A percentile compares a stretch with the other conserved stretches of the same genome.
Evolutionary conservation across 1,140 invertebrate genomes (phyloP).

Genomic region (Bemisia tabaci): DNA sequence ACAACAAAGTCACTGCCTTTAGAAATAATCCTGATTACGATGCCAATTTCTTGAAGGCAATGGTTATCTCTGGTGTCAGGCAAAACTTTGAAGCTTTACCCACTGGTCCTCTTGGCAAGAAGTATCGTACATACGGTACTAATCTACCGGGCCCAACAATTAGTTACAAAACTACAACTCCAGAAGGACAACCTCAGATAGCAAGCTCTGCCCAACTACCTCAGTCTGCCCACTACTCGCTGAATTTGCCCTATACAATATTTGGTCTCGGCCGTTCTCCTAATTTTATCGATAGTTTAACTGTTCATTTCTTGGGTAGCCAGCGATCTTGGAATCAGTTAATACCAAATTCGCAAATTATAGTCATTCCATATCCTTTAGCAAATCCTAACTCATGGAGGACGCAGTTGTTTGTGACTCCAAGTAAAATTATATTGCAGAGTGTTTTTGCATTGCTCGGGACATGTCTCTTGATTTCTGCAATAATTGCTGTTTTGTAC

Average conservation of each 20-base stretch:
- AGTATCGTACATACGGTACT: conserved; percentile 66
- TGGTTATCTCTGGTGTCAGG: conserved; percentile 73
- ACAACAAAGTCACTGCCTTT: conserved; percentile 52
- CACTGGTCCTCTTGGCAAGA: conserved; percentile 53
- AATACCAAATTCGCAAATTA: conserved; percentile 95
- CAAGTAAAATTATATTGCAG: conserved; percentile 82
- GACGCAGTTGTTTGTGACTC: conserved; percentile 88
- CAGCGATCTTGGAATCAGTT: conserved; percentile 72
- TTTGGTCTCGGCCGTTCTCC: conserved; percentile 93
- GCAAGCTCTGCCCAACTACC: conserved; percentile 74
- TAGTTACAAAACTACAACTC: conserved; percentile 70
- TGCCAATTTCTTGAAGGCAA: conserved; percentile 90
- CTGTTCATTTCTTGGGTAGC: conserved; percentile 59
- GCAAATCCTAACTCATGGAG: conserved; percentile 70
- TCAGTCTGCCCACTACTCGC: conserved; percentile 79
- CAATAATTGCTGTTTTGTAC: conserved; percentile 76
- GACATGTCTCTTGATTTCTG: conserved; percentile 70
- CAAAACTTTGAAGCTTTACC: conserved; percentile 49
- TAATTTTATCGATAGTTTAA: conserved; percentile 88
- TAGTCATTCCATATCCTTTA: conserved; percentile 80
- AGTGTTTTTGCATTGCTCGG: conserved; percentile 79
- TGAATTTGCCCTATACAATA: conserved; percentile 86
- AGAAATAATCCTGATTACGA: conserved; percentile 83
- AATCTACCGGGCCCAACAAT: conserved; percentile 81
- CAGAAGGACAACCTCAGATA: conserved; percentile 56